These are phyloP conservation scores for Hycleus cichorii DNA, from an alignment of 1,140 invertebrate genomes.

Conservation along the genomic window DNA sequence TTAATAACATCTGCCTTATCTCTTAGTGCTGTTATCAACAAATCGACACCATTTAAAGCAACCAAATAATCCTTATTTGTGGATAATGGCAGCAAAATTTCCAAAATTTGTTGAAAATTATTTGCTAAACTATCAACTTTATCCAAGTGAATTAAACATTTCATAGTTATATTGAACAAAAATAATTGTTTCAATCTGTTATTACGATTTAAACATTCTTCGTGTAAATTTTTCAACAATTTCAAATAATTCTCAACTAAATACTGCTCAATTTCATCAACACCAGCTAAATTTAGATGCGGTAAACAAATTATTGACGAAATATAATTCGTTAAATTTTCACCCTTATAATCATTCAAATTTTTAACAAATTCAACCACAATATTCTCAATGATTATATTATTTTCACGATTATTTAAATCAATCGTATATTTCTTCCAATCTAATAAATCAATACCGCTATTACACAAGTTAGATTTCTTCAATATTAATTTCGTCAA, in stretches of 20 bases:
- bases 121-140: conserved; percentile 33
- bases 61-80: conserved; percentile 10
- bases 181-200: conserved; percentile 41
- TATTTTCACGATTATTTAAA: conserved; percentile 41
- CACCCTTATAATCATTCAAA: conserved; percentile 23
- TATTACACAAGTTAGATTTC: conserved; percentile 56
- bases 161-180: conserved; percentile 46
- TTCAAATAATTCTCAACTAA: conserved; percentile 4
- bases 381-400: conserved; percentile 37
- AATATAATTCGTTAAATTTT: conserved; percentile 36
- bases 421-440: conserved; percentile 61
- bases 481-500: conserved; percentile 58
- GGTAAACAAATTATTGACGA: conserved; percentile 53
- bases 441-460: conserved; percentile 49
- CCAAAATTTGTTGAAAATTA: conserved; percentile 17
- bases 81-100: conserved; percentile 21
- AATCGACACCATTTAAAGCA: conserved; percentile 41
- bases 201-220: not conserved
- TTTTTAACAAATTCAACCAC: conserved; percentile 17
- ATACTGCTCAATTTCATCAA: not conserved
- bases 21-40: conserved; percentile 41
- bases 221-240: too few species aligned
- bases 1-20: conserved; percentile 43
- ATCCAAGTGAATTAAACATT: conserved; percentile 51
- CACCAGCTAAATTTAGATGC: conserved; percentile 44